Evolutionary conservation across 2,113 vertebrate species (phyloP).

Genomic region (Mirza zaza): DNA sequence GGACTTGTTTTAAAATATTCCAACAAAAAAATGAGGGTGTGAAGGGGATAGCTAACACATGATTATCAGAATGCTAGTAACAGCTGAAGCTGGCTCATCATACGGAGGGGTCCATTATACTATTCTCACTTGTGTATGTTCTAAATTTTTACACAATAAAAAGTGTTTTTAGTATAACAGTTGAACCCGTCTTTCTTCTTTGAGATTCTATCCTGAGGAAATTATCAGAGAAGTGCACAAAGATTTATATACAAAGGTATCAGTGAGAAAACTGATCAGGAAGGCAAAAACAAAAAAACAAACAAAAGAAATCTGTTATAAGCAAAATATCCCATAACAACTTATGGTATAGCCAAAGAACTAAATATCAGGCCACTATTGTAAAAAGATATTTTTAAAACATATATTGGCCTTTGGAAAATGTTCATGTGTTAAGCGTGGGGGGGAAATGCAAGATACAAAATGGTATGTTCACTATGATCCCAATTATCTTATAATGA

Average conservation of each 20-base stretch:
- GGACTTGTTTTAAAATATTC: conserved; percentile 9
- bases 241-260: conserved; percentile 13
- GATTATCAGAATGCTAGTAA: not conserved
- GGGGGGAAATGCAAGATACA: not conserved
- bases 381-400: not conserved
- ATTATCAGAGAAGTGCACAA: not conserved
- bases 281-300: not conserved
- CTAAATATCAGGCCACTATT: not conserved
- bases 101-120: not conserved
- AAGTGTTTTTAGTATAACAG: not conserved
- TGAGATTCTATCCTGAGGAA: not conserved
- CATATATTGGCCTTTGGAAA: conserved; percentile 39
- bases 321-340: conserved; percentile 14
- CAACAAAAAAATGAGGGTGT: not conserved
- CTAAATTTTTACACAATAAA: conserved; percentile 1
- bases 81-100: not conserved
- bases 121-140: not conserved
- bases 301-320: not conserved
- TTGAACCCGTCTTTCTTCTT: not conserved
- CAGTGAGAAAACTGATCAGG: not conserved
- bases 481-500: conserved; percentile 50
- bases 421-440: not conserved
- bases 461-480: conserved; percentile 8
- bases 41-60: not conserved
- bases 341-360: not conserved